Conservation (phyloP, 92 coral and sea anemone species). For the Zoanthus sansibaricus region DNA sequence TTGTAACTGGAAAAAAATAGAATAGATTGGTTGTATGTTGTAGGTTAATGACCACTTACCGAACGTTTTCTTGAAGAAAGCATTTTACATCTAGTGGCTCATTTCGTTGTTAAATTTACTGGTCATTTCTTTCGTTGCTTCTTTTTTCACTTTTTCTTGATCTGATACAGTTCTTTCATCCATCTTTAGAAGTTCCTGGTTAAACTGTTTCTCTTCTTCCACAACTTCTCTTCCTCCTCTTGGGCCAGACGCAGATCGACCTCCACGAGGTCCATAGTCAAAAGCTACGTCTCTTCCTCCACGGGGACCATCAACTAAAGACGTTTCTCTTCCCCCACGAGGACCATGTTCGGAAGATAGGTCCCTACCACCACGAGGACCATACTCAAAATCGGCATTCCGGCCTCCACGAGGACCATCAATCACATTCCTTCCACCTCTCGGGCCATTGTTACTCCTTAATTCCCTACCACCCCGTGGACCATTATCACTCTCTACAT, state of each 20-base stretch:
- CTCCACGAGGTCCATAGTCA: slow-evolving; percentile 65
- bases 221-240: slow-evolving; percentile 28
- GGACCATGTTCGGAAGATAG: slow-evolving; percentile 66
- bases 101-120: not conserved
- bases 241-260: slow-evolving; percentile 47
- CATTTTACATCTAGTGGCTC: not conserved
- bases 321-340: slow-evolving; percentile 71
- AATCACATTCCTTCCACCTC: slow-evolving; percentile 29
- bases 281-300: slow-evolving; percentile 66
- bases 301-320: slow-evolving; percentile 59
- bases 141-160: not conserved
- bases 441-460: slow-evolving; percentile 45
- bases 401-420: slow-evolving; percentile 49
- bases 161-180: slow-evolving; percentile 3
- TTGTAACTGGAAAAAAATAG: not conserved
- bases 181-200: not conserved
- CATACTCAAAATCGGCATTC: slow-evolving; percentile 22
- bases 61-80: not conserved
- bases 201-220: not conserved
- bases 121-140: not conserved
- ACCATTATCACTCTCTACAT: slow-evolving; percentile 41
- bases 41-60: not conserved
- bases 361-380: slow-evolving; percentile 62
- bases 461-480: slow-evolving; percentile 49
- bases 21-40: not conserved